A percentile compares a stretch with the other conserved stretches of the same genome.
These are phyloP conservation scores for Hippotragus niger DNA, from an alignment of 2,113 vertebrate genomes.

Conservation along the genomic window DNA sequence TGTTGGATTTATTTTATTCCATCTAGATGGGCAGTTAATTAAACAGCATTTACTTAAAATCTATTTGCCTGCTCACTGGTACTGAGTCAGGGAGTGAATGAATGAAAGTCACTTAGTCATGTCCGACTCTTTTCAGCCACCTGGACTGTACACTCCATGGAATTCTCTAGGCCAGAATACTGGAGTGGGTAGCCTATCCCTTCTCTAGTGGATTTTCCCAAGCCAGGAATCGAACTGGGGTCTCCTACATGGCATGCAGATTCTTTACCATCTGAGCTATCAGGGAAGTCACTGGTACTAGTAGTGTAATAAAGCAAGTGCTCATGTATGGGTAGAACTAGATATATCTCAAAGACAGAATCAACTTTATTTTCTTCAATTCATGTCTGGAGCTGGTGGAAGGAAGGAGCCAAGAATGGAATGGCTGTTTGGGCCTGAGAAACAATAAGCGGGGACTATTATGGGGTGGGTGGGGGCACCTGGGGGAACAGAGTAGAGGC, in stretches of 20 bases:
- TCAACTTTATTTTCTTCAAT: background rate
- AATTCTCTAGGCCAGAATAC: background rate
- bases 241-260: too few species aligned
- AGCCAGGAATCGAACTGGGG: too few species aligned
- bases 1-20: background rate
- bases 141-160: too few species aligned
- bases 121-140: too few species aligned
- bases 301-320: background rate
- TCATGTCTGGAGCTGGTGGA: background rate
- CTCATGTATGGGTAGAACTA: background rate
- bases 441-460: background rate
- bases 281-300: too few species aligned
- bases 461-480: rapidly evolving
- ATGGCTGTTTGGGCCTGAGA: background rate
- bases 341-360: background rate
- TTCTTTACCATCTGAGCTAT: too few species aligned
- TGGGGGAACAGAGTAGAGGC: background rate
- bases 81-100: background rate
- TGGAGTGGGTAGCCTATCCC: background rate
- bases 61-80: background rate
- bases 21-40: background rate
- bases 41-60: background rate
- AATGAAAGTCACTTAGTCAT: too few species aligned
- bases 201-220: too few species aligned
- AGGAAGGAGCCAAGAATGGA: background rate